Percentiles rank a stretch among this genome's conserved stretches.
phyloP scores from a whole-genome alignment of 2,888 invertebrate genomes.

The Lymantria dispar region DNA sequence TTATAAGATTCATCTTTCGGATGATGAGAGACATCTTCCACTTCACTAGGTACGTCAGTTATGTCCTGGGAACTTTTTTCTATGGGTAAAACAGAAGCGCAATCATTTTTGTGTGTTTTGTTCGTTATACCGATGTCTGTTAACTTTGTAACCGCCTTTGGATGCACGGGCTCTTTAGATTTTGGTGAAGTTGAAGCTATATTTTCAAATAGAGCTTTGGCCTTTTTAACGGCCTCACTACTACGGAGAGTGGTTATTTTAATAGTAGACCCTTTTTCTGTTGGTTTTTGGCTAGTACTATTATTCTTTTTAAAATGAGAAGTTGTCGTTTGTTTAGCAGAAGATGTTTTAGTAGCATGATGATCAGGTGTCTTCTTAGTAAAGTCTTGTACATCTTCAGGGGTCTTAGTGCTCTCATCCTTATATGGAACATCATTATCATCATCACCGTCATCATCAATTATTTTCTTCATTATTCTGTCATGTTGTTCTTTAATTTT shows the following conservation, averaged over 20 bases:
- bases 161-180: constrained; percentile 42
- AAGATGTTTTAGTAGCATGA: constrained; percentile 35
- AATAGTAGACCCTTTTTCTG: constrained; percentile 48
- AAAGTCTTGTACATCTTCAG: constrained; percentile 18
- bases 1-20: constrained; percentile 36
- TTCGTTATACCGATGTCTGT: constrained; percentile 76
- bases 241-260: constrained; percentile 77
- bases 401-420: constrained; percentile 27
- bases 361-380: constrained; percentile 20
- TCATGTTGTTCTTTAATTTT: constrained; percentile 71
- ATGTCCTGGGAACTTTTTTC: constrained; percentile 44
- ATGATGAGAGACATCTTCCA: constrained; percentile 30
- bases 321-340: constrained; percentile 49
- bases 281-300: constrained; percentile 41
- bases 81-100: constrained; percentile 43
- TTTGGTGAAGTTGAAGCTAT: constrained; percentile 73
- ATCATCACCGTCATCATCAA: constrained; percentile 46
- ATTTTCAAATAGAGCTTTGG: constrained; percentile 87
- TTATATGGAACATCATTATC: constrained; percentile 23
- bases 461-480: constrained; percentile 65
- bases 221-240: constrained; percentile 86
- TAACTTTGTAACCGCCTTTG: constrained; percentile 63
- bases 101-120: constrained; percentile 54
- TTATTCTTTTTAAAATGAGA: constrained; percentile 52
- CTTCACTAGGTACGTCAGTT: constrained; percentile 44